Evolutionary conservation across 2,113 vertebrate species (phyloP).

Genomic region (Pygoscelis adeliae): DNA sequence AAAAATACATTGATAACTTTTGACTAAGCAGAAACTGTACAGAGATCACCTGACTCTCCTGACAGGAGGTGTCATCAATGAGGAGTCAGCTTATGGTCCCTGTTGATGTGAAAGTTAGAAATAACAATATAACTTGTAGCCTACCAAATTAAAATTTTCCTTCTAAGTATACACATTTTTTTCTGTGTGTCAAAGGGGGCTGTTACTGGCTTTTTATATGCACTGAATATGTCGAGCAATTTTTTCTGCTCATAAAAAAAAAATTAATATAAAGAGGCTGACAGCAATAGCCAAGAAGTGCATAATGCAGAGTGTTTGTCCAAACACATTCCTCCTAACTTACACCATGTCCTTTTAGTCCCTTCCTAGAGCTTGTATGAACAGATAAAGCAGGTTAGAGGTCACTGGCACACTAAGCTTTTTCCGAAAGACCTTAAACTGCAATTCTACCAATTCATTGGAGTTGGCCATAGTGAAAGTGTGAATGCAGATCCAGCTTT

Average conservation of each 20-base stretch:
- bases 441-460: neutral
- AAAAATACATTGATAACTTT: neutral
- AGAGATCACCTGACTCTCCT: neutral
- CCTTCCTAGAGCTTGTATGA: neutral
- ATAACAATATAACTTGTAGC: neutral
- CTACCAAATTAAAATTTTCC: neutral
- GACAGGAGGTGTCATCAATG: neutral
- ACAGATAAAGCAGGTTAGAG: neutral
- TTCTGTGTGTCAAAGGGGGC: neutral
- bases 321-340: neutral
- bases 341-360: neutral
- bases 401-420: neutral
- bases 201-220: neutral
- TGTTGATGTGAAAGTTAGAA: neutral
- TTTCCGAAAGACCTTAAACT: neutral
- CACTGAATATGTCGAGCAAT: neutral
- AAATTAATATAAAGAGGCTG: neutral
- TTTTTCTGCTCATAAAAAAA: neutral
- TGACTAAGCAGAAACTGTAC: neutral
- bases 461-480: neutral
- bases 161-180: neutral
- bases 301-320: neutral
- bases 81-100: neutral
- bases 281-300: neutral
- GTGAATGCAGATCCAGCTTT: neutral